phyloP scores from a whole-genome alignment of 2,113 vertebrate species.

The Oceanodroma tethys region DNA sequence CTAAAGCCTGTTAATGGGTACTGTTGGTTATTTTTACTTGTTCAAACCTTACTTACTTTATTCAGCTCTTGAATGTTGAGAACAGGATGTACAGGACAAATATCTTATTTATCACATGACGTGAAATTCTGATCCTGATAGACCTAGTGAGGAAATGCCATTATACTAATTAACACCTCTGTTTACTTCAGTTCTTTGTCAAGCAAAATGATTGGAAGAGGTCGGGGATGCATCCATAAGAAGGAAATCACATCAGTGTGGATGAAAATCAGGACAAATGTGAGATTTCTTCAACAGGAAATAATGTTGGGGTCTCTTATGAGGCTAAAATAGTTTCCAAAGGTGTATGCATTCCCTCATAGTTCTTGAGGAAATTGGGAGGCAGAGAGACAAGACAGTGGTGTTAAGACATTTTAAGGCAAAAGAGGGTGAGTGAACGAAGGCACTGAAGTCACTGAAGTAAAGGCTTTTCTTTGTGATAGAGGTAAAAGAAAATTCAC shows the following conservation, averaged over 20 bases:
- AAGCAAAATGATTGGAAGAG: not conserved
- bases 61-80: not conserved
- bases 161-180: not conserved
- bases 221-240: not conserved
- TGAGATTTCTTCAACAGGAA: not conserved
- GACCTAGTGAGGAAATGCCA: not conserved
- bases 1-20: not conserved
- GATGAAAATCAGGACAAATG: not conserved
- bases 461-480: not conserved
- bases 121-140: not conserved
- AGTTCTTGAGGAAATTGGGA: not conserved
- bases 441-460: not conserved
- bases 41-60: not conserved
- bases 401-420: not conserved
- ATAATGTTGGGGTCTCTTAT: not conserved
- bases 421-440: not conserved
- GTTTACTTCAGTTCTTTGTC: not conserved
- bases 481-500: not conserved
- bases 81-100: not conserved
- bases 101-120: not conserved
- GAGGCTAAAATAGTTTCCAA: not conserved
- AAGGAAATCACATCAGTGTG: not conserved
- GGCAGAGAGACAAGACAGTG: not conserved
- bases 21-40: not conserved
- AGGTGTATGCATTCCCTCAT: not conserved